These are phyloP conservation scores for Dryobates pubescens DNA, from an alignment of 2,797 vertebrate species.

Conservation along the genomic window DNA sequence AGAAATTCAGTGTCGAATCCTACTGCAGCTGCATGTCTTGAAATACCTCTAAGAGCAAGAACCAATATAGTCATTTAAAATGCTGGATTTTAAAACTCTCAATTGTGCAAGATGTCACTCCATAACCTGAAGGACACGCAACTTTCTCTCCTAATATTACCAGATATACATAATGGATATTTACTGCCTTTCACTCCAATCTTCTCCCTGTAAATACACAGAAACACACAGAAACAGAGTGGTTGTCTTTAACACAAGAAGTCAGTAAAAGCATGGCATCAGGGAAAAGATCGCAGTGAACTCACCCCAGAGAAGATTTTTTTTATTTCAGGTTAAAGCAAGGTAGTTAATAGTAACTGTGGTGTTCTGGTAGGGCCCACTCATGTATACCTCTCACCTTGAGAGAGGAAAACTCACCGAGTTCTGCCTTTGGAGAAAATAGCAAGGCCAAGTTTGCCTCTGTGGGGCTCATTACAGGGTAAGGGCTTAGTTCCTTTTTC, in stretches of 20 bases:
- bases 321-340: not conserved
- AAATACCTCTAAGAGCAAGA: not conserved
- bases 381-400: not conserved
- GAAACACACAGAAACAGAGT: not conserved
- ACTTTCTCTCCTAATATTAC: not conserved
- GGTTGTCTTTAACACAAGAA: not conserved
- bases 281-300: not conserved
- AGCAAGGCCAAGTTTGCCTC: not conserved
- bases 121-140: not conserved
- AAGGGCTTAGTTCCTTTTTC: not conserved
- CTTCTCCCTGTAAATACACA: not conserved
- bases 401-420: not conserved
- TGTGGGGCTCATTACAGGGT: not conserved
- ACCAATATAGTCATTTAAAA: not conserved
- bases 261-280: not conserved
- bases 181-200: not conserved
- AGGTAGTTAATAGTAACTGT: not conserved
- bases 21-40: not conserved
- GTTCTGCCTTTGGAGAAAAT: not conserved
- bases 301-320: not conserved
- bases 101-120: not conserved
- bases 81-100: not conserved
- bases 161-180: not conserved
- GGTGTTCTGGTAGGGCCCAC: not conserved
- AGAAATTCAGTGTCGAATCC: not conserved